Percentiles rank a stretch among this genome's conserved stretches.
These are phyloP conservation scores for Blomia tropicalis DNA, from an alignment of 2,888 invertebrate species.

Conservation along the genomic window DNA sequence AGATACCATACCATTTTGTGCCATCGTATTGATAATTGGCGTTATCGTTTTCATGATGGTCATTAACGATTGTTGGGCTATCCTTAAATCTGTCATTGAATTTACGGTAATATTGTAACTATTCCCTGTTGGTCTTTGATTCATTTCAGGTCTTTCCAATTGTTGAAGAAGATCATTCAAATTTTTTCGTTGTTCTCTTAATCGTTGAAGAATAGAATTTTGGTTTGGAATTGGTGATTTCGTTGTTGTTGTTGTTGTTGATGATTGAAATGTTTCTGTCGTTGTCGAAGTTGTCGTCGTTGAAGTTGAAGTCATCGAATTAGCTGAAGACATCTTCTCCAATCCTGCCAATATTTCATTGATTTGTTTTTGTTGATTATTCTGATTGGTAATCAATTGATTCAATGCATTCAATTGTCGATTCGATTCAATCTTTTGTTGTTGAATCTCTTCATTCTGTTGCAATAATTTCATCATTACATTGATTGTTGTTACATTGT, in stretches of 20 bases:
- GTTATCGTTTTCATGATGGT: conserved; percentile 4
- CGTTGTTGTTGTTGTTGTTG: neutral
- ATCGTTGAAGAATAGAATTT: neutral
- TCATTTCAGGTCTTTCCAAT: neutral
- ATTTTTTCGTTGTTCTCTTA: neutral
- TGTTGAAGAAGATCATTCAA: conserved; percentile 1
- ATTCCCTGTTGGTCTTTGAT: neutral
- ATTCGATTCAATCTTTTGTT: conserved; percentile 2
- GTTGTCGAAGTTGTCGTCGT: neutral
- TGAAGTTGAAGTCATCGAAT: neutral
- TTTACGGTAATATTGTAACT: neutral
- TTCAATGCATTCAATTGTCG: neutral
- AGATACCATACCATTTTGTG: neutral
- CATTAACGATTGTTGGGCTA: conserved; percentile 3
- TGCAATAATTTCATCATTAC: neutral
- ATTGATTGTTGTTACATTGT: neutral
- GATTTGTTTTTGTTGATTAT: conserved; percentile 3
- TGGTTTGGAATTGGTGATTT: neutral
- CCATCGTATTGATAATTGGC: conserved; percentile 4
- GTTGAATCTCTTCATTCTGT: conserved; percentile 1
- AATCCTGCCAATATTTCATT: conserved; percentile 3
- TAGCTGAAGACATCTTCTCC: neutral
- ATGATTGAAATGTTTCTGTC: neutral
- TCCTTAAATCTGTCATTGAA: neutral
- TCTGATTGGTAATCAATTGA: neutral